Evolutionary conservation across 2,797 vertebrate species (phyloP).

Genomic region (Chiroxiphia lanceolata): DNA sequence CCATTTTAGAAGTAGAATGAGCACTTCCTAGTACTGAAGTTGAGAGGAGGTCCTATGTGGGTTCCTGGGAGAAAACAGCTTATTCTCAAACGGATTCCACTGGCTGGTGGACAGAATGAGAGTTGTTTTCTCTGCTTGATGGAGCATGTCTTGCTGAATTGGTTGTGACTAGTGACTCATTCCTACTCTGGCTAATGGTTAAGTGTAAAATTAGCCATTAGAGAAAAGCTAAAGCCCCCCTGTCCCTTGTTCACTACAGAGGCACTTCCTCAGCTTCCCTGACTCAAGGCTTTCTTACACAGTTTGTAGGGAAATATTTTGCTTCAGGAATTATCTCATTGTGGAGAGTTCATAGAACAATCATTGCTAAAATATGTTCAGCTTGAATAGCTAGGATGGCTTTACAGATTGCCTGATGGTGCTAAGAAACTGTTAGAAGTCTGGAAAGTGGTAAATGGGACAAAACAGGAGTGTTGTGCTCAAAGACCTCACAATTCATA

Average conservation of each 20-base stretch:
- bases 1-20: too few relatives aligned
- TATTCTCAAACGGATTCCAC: too few relatives aligned
- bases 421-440: not conserved
- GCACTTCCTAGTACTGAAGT: too few relatives aligned
- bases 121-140: not conserved
- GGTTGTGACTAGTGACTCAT: not conserved
- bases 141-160: not conserved
- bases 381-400: not conserved
- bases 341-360: not conserved
- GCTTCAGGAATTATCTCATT: not conserved
- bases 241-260: not conserved
- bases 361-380: not conserved
- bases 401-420: not conserved
- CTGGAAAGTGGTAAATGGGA: not conserved
- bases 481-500: not conserved
- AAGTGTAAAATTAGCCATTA: not conserved
- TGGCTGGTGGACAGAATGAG: not conserved
- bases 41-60: too few relatives aligned
- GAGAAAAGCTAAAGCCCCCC: not conserved
- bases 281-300: not conserved
- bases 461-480: not conserved
- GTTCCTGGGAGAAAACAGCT: too few relatives aligned
- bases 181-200: not conserved
- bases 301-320: not conserved
- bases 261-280: not conserved